phyloP scores from a whole-genome alignment of 2,113 vertebrate genomes.

The Hyla sarda region DNA sequence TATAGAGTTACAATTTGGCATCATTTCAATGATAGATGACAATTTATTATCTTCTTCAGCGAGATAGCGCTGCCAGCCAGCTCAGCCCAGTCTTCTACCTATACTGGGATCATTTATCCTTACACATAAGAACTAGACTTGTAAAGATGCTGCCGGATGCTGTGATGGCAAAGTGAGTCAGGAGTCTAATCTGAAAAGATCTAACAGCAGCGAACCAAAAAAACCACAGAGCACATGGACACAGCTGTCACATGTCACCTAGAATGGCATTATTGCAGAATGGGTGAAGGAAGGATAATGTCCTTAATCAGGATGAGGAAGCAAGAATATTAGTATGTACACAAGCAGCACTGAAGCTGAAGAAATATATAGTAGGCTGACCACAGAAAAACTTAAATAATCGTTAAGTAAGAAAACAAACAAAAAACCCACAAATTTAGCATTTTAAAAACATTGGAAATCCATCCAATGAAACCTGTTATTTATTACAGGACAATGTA shows the following conservation, averaged over 20 bases:
- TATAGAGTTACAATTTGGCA: neutral
- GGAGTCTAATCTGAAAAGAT: neutral
- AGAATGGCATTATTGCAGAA: conserved; percentile 7
- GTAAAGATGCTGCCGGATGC: conserved; percentile 8
- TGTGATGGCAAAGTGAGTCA: conserved; percentile 39
- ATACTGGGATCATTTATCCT: neutral
- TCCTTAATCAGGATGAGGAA: conserved; percentile 42
- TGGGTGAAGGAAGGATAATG: conserved; percentile 47
- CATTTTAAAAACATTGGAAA: too few species aligned
- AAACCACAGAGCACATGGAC: conserved; percentile 51
- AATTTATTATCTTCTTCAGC: neutral
- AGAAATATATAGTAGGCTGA: neutral
- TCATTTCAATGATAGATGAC: neutral
- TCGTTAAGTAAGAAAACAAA: neutral
- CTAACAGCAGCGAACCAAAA: neutral
- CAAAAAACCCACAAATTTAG: too few species aligned
- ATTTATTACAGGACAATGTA: neutral
- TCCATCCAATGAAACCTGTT: neutral
- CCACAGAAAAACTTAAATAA: neutral
- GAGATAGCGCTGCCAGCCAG: neutral
- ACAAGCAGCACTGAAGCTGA: conserved; percentile 12
- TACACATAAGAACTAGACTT: neutral
- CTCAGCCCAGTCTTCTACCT: neutral
- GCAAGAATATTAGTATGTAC: conserved; percentile 7
- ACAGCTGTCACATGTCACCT: conserved; percentile 54